Percentiles rank a stretch among this genome's conserved stretches.
These are phyloP conservation scores for Magallana nippona DNA, from an alignment of 2,888 invertebrate genomes.

Conservation along the genomic window DNA sequence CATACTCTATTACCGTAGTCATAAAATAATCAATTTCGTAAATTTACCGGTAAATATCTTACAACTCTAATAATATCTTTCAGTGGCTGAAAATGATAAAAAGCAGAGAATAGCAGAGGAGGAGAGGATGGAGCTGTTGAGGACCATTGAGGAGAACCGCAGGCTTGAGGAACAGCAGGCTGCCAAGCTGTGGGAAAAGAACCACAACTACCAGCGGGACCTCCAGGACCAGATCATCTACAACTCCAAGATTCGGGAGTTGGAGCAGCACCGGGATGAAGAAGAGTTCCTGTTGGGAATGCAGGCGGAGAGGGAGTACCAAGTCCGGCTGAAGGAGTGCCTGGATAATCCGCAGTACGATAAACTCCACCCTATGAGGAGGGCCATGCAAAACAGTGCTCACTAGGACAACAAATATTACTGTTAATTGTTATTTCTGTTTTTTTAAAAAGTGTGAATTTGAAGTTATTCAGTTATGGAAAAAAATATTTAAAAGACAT, in stretches of 20 bases:
- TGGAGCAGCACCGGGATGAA: slow-evolving; percentile 68
- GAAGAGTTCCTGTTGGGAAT: slow-evolving; percentile 68
- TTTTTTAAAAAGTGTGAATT: neutral
- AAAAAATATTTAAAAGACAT: neutral
- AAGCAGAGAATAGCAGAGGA: slow-evolving; percentile 67
- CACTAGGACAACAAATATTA: neutral
- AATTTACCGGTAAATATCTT: neutral
- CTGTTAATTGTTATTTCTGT: neutral
- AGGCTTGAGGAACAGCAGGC: slow-evolving; percentile 70
- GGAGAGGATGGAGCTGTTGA: slow-evolving; percentile 70
- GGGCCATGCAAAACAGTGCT: slow-evolving; percentile 54
- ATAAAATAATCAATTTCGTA: too few relatives aligned
- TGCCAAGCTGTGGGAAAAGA: slow-evolving; percentile 61
- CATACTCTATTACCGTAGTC: too few relatives aligned
- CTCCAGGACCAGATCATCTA: slow-evolving; percentile 76
- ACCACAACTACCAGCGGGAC: slow-evolving; percentile 72
- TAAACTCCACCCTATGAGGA: slow-evolving; percentile 76
- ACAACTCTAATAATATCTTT: too few relatives aligned
- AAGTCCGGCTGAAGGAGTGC: slow-evolving; percentile 70
- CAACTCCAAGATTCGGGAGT: slow-evolving; percentile 67
- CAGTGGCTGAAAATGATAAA: slow-evolving; percentile 72
- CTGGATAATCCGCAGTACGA: slow-evolving; percentile 72
- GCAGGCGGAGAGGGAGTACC: slow-evolving; percentile 77
- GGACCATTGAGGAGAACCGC: slow-evolving; percentile 74
- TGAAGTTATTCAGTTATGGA: neutral